A percentile compares a stretch with the other conserved stretches of the same genome.
These are phyloP conservation scores for Halictus quadricinctus DNA, from an alignment of 2,888 invertebrate genomes.

Conservation along the genomic window DNA sequence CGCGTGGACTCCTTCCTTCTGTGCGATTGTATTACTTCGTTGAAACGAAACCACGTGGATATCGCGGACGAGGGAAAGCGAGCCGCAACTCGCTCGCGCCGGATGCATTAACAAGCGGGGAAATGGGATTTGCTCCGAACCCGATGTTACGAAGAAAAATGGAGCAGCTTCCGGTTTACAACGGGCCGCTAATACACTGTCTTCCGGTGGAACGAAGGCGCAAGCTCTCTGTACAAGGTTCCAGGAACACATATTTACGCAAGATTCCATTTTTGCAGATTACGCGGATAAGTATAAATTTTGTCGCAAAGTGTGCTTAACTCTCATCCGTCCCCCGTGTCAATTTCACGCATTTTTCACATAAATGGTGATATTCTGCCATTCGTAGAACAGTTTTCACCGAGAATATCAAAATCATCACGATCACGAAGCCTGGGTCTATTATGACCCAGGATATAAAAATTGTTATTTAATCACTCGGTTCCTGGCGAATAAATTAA, in stretches of 20 bases:
- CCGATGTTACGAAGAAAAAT: background rate
- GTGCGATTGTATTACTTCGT: constrained; percentile 55
- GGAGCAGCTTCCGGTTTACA: background rate
- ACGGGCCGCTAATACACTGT: background rate
- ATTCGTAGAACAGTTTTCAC: too few species aligned
- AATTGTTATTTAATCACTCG: too few species aligned
- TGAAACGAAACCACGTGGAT: constrained; percentile 28
- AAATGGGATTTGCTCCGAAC: constrained; percentile 29
- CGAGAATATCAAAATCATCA: too few species aligned
- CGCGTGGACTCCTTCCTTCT: constrained; percentile 39
- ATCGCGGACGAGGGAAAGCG: constrained; percentile 1
- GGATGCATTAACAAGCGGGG: constrained; percentile 24
- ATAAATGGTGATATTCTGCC: background rate
- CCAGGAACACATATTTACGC: background rate
- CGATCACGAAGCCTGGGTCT: too few species aligned
- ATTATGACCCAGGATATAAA: too few species aligned
- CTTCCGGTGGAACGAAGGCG: background rate
- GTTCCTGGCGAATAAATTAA: too few species aligned
- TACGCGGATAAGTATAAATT: background rate
- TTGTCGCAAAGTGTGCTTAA: background rate
- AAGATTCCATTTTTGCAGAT: background rate
- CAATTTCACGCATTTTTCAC: background rate
- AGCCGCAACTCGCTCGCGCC: background rate
- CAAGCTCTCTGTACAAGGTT: background rate
- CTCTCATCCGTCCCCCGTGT: background rate